A percentile compares a stretch with the other conserved stretches of the same genome.
Conservation (phyloP, 2,113 vertebrate genomes). For the Edolisoma coerulescens region DNA sequence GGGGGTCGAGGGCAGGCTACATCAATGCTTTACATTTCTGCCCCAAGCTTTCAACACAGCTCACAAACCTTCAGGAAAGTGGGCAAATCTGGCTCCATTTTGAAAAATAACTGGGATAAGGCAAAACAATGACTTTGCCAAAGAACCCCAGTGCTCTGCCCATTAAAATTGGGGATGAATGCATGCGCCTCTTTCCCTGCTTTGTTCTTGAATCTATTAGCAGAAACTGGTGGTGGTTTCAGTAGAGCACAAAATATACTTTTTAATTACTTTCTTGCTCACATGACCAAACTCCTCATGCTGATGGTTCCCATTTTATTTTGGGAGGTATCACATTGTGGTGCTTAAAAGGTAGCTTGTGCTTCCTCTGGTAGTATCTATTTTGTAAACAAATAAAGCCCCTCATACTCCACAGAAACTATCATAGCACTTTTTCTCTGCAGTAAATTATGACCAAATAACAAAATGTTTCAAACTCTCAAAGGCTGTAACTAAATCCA, state of each 20-base stretch:
- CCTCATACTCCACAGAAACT: not conserved
- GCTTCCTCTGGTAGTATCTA: not conserved
- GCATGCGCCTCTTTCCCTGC: not conserved
- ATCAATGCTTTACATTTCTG: not conserved
- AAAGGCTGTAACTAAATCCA: slow-evolving; percentile 17
- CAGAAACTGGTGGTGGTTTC: not conserved
- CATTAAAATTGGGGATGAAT: not conserved
- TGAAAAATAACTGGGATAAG: not conserved
- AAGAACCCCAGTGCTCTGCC: not conserved
- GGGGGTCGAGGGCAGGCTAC: rapidly evolving
- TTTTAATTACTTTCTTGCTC: not conserved
- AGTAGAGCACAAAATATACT: not conserved
- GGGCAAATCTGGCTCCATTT: not conserved
- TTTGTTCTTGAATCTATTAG: not conserved
- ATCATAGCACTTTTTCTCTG: slow-evolving; percentile 6
- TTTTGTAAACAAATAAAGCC: not conserved
- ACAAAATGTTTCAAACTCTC: slow-evolving; percentile 22
- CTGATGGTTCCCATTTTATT: not conserved
- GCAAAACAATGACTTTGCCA: not conserved
- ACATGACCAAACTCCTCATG: not conserved
- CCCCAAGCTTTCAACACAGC: not conserved
- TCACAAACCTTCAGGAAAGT: not conserved
- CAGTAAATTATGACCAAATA: slow-evolving; percentile 5
- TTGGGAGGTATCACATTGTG: not conserved
- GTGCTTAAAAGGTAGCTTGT: not conserved